Percentiles rank a stretch among this genome's conserved stretches.
These are phyloP conservation scores for Eulithis testata DNA, from an alignment of 2,888 invertebrate genomes.

Conservation along the genomic window DNA sequence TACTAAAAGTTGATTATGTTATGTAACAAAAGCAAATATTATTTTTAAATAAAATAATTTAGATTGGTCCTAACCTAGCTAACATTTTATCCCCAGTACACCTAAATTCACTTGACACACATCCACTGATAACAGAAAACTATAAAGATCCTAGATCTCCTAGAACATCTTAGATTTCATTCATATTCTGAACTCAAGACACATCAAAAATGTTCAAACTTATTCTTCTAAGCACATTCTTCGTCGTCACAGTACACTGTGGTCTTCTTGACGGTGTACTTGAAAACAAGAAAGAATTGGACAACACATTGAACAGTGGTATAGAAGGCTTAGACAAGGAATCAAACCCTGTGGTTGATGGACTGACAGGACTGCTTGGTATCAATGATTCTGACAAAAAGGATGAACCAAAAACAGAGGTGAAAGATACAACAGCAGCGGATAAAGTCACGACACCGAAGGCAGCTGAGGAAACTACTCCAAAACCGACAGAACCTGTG, in stretches of 20 bases:
- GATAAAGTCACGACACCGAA: constrained; percentile 5
- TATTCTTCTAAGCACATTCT: constrained; percentile 14
- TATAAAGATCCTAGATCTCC: constrained; percentile 15
- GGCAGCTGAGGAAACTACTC: constrained; percentile 3
- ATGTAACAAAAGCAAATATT: too few species aligned
- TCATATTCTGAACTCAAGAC: not conserved
- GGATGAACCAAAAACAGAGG: not conserved
- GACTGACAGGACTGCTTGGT: constrained; percentile 23
- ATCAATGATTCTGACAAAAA: constrained; percentile 6
- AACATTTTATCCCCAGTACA: constrained; percentile 1
- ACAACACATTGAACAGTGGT: constrained; percentile 24
- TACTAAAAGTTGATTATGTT: too few species aligned
- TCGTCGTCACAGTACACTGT: constrained; percentile 26
- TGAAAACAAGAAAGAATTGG: constrained; percentile 26
- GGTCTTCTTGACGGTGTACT: constrained; percentile 32
- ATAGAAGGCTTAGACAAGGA: constrained; percentile 24
- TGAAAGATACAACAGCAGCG: not conserved
- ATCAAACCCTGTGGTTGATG: constrained; percentile 25
- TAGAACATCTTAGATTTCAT: not conserved
- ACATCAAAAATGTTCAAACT: constrained; percentile 28
- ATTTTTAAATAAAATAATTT: too few species aligned
- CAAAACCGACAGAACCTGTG: constrained; percentile 11
- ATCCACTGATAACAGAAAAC: constrained; percentile 16
- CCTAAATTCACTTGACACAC: constrained; percentile 20
- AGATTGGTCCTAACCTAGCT: too few species aligned